Evolutionary conservation across 2,113 vertebrate species (phyloP), one percentile per base, ranked within the genome.

Genomic region (Lophius piscatorius): DNA sequence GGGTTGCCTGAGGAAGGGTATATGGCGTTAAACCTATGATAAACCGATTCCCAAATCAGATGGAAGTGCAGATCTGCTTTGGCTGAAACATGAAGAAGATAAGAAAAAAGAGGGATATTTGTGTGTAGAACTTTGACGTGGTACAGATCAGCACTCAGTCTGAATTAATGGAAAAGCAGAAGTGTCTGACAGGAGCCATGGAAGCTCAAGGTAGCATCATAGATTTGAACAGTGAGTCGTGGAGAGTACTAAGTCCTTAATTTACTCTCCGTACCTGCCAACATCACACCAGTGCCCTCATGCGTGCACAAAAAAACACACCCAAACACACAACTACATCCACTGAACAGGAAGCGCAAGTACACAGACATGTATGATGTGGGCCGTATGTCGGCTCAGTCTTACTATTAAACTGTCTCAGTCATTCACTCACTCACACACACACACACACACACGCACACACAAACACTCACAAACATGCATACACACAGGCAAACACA

Each of bases 181-280:
- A 76, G 56, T 68, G 67, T 75, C 57, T 84, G 72, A 80, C 58
- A 70, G 28, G 20, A 62, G 60, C 64, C 58, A 50, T 55, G 51
- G 42, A 78, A 63, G 76, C 82, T 87, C 87, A 90, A 87, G 82
- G 85, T 85, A 87, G 75, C 72, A 74, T 82, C 82, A 74, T 74
- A 83, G 77, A 87, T 88, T 76, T 84, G 81, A 83, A 75, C 87
- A 88, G 78, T 88, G 78, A 84, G 63, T 71, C 72, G 65, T 83
- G 75, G 66, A 79, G 70, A 90, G 80, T 79, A 76, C 78, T 65
- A 85, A 86, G 86, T 88, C 85, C 81, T 85, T 87, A 87, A 89
- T 87, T 90, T 86, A 82, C 66, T 86, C 60, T 76, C 75, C 77
- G 70, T 72, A 64, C 64, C 75, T 85, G 74, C 73, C 67, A 76